Conservation (phyloP, 2,888 invertebrate species). For the Yponomeuta plumbellus region DNA sequence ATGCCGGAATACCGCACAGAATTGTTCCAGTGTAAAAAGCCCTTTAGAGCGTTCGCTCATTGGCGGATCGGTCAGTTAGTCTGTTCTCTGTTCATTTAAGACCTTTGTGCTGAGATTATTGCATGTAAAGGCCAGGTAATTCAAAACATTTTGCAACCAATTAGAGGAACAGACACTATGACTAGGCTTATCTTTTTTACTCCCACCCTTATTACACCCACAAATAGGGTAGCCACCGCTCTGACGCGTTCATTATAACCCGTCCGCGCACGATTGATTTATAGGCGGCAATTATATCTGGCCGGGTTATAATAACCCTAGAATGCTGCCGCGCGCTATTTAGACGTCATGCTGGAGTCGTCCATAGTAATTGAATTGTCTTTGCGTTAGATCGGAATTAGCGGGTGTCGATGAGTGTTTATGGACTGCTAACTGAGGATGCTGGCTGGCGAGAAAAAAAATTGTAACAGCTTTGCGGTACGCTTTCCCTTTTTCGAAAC, state of each 20-base stretch:
- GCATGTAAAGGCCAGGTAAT: neutral
- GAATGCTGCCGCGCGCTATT: neutral
- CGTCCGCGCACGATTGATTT: slow-evolving; percentile 16
- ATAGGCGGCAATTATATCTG: slow-evolving; percentile 14
- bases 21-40: too few relatives aligned
- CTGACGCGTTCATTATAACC: slow-evolving; percentile 14
- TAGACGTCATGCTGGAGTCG: slow-evolving; percentile 8
- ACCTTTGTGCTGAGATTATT: neutral
- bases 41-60: too few relatives aligned
- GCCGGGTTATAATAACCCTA: slow-evolving; percentile 14
- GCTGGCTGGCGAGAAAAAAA: neutral
- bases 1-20: too few relatives aligned
- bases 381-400: neutral
- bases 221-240: slow-evolving; percentile 1
- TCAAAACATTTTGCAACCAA: neutral
- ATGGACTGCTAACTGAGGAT: neutral
- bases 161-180: neutral
- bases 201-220: neutral
- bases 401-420: neutral
- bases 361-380: slow-evolving; percentile 12
- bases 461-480: too few relatives aligned
- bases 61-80: too few relatives aligned
- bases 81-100: too few relatives aligned
- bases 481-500: too few relatives aligned
- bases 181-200: neutral